Conservation (phyloP, 35 echinoderm and acorn worm genomes). For the Lytechinus pictus region DNA sequence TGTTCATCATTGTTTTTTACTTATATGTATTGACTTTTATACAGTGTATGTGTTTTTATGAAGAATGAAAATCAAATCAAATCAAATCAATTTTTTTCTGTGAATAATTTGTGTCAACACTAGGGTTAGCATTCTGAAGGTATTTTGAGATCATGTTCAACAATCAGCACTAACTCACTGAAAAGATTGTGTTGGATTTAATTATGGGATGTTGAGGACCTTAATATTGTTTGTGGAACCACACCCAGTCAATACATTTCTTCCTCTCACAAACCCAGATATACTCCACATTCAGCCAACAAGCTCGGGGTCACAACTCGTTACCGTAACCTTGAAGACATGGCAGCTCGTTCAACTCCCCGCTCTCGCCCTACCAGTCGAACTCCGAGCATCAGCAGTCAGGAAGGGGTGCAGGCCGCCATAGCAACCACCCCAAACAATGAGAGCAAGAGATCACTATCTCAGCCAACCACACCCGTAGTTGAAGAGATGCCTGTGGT, state of each 20-base stretch:
- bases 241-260: not conserved
- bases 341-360: conserved; percentile 71
- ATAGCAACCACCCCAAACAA: conserved; percentile 54
- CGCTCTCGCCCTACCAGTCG: conserved; percentile 11
- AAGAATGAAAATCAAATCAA: no score
- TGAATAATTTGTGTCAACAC: no score
- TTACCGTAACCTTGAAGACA: conserved; percentile 92
- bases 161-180: no score
- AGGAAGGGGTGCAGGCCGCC: conserved; percentile 42
- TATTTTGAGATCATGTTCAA: no score
- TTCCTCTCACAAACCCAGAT: conserved; percentile 55
- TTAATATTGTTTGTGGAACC: no score
- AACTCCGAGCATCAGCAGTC: conserved; percentile 9
- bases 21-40: no score
- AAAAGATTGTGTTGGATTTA: no score
- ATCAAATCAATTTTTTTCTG: no score
- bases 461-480: conserved; percentile 47
- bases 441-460: conserved; percentile 50
- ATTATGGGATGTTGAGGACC: no score
- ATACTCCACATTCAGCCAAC: conserved; percentile 78
- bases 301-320: conserved; percentile 77
- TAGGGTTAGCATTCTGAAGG: no score
- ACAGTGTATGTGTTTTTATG: no score
- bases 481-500: conserved; percentile 14
- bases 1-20: no score